Base-by-base conservation (phyloP, 2,113 vertebrate genomes). In the Candoia aspera region DNA sequence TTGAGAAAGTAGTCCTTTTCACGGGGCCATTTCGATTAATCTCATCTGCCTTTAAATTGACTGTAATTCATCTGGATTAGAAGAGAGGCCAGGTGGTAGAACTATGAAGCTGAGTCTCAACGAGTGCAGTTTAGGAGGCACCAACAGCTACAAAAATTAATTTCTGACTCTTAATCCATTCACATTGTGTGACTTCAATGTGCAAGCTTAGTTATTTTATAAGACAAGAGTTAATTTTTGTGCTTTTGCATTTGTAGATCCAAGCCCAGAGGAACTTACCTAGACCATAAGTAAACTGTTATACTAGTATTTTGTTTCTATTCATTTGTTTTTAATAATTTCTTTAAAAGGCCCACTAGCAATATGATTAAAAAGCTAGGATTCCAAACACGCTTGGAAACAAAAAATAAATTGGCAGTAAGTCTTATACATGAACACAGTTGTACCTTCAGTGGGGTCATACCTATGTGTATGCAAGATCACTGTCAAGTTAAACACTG, bases 91-190 rank as follows among this genome's bases (percentile, higher is more conserved):
- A 89, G 87, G 91, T 92, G 87, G 68, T 54, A 26, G 55, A 54
- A 62, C 73, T 49, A 46, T 10, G 57, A 84, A 84, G 87, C 55
- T 42, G 33, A 84, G 87, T 26, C 91, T 89, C 87, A 60, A 60
- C 84, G 68, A 53, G 26, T 49, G 29, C 12, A 33, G 73, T 57
- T 88, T 53, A 73, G 57, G 68, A 92, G 37, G 37, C 64, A 29
- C 91, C 86, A 83, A 79, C 64, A 83, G 64, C 68, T 58, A 33
- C 86, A 29, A 59, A 84, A 89, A 84, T 92, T 89, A 84, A 89
- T 73, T 89, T 57, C 42, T 92, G 87, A 62, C 86, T 68, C 86
- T 89, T 11, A 88, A 84, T 79, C 49, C 68, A 91, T 87, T 91
- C 64, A n/a, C 86, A 88, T 84, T 57, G 68, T 58, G 73, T 79